A percentile compares a stretch with the other conserved stretches of the same genome.
These are phyloP conservation scores for Calidris pygmaea DNA, from an alignment of 2,113 vertebrate species.

Conservation along the genomic window DNA sequence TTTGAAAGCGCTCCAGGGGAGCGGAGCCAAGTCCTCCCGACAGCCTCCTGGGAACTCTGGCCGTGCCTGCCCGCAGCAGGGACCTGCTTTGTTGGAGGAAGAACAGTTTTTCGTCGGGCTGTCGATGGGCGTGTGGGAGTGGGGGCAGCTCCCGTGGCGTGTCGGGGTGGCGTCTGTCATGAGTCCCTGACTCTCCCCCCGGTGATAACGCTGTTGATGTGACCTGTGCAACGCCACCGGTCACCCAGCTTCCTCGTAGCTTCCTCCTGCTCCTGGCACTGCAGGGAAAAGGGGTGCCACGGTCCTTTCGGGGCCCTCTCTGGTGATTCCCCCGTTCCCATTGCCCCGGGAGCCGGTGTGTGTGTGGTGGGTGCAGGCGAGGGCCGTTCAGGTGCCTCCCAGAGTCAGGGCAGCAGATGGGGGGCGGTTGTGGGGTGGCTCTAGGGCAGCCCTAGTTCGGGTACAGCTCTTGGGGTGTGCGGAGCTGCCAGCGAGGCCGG, in stretches of 20 bases:
- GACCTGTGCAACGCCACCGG: fast-evolving
- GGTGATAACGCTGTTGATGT: neutral
- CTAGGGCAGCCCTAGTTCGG: fast-evolving
- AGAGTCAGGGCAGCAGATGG: neutral
- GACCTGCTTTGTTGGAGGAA: neutral
- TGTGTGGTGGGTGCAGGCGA: fast-evolving
- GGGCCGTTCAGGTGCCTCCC: neutral
- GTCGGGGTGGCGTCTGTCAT: fast-evolving
- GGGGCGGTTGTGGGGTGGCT: neutral
- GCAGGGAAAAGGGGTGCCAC: fast-evolving
- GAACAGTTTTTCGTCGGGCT: neutral
- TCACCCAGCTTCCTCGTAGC: neutral
- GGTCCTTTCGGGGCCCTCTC: neutral
- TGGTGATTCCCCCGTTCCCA: fast-evolving
- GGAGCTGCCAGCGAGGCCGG: neutral
- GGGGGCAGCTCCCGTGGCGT: neutral
- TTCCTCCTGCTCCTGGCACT: fast-evolving
- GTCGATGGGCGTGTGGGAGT: neutral
- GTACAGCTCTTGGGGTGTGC: fast-evolving
- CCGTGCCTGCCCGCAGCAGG: neutral
- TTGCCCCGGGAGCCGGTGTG: fast-evolving
- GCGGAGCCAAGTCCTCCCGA: neutral
- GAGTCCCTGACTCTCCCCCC: fast-evolving
- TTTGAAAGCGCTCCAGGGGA: neutral
- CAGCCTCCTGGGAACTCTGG: neutral